These are phyloP conservation scores for Nomada hirtipes DNA, from an alignment of 2,888 invertebrate genomes.

Conservation along the genomic window DNA sequence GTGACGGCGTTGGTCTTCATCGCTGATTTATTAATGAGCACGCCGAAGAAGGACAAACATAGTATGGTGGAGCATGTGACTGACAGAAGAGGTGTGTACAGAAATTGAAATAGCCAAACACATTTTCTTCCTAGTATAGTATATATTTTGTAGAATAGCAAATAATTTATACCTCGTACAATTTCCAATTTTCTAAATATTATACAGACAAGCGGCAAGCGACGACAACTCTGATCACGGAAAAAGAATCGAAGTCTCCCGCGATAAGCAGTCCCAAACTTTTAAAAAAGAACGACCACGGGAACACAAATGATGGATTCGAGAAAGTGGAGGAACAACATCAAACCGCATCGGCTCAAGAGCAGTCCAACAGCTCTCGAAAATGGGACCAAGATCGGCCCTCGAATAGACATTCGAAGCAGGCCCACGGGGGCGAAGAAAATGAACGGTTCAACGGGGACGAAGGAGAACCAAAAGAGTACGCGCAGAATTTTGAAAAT, in stretches of 20 bases:
- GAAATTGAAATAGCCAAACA: too few relatives aligned
- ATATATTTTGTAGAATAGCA: not conserved
- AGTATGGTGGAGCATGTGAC: slow-evolving; percentile 71
- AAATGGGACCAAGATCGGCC: slow-evolving; percentile 43
- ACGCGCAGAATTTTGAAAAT: slow-evolving; percentile 77
- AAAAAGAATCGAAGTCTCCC: slow-evolving; percentile 72
- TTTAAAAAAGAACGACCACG: slow-evolving; percentile 34
- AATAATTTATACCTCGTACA: not conserved
- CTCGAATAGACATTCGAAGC: slow-evolving; percentile 26
- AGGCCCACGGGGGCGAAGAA: slow-evolving; percentile 43
- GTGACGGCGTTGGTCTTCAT: slow-evolving; percentile 89
- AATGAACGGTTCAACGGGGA: slow-evolving; percentile 63
- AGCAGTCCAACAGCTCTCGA: slow-evolving; percentile 8
- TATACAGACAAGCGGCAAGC: slow-evolving; percentile 56
- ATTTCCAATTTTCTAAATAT: not conserved
- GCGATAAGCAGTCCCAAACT: slow-evolving; percentile 18
- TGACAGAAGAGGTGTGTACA: slow-evolving; percentile 76
- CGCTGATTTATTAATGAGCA: slow-evolving; percentile 86
- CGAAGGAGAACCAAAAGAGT: slow-evolving; percentile 76
- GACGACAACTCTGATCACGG: slow-evolving; percentile 63
- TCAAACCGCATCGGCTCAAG: slow-evolving; percentile 24
- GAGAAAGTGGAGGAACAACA: slow-evolving; percentile 65
- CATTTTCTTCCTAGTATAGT: not conserved
- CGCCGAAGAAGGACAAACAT: slow-evolving; percentile 73
- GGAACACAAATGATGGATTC: slow-evolving; percentile 69